phyloP scores from a whole-genome alignment of 2,888 invertebrate species.

The Spilarctia lutea region DNA sequence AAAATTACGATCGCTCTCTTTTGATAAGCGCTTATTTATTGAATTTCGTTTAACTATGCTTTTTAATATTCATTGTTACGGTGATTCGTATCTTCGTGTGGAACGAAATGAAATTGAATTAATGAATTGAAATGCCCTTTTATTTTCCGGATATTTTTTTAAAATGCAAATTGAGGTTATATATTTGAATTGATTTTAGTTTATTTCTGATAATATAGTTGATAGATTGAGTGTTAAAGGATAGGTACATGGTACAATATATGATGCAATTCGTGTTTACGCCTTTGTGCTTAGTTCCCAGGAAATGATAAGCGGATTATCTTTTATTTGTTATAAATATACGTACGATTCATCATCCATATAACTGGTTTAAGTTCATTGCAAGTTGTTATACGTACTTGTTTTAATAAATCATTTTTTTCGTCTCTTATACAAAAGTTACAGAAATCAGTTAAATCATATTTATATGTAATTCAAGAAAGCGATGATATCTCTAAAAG shows the following conservation, averaged over 20 bases:
- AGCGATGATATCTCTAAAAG: too few species aligned
- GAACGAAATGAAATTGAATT: background rate
- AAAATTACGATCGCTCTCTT: slow-evolving; percentile 11
- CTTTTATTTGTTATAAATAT: background rate
- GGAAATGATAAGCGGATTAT: background rate
- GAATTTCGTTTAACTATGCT: slow-evolving; percentile 8
- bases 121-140: slow-evolving; percentile 1
- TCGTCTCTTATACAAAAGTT: too few species aligned
- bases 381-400: background rate
- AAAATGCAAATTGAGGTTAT: background rate
- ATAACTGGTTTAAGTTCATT: background rate
- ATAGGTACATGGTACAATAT: background rate
- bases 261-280: background rate
- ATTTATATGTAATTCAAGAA: too few species aligned
- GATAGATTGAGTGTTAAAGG: background rate
- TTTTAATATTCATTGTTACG: slow-evolving; percentile 12
- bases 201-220: too few species aligned
- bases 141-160: background rate
- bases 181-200: background rate
- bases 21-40: slow-evolving; percentile 24
- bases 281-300: background rate
- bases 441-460: too few species aligned
- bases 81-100: background rate
- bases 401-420: background rate
- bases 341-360: background rate